A percentile compares a stretch with the other conserved stretches of the same genome.
Evolutionary conservation across 2,888 invertebrate genomes (phyloP).

Genomic region (Parasteatoda lunata): DNA sequence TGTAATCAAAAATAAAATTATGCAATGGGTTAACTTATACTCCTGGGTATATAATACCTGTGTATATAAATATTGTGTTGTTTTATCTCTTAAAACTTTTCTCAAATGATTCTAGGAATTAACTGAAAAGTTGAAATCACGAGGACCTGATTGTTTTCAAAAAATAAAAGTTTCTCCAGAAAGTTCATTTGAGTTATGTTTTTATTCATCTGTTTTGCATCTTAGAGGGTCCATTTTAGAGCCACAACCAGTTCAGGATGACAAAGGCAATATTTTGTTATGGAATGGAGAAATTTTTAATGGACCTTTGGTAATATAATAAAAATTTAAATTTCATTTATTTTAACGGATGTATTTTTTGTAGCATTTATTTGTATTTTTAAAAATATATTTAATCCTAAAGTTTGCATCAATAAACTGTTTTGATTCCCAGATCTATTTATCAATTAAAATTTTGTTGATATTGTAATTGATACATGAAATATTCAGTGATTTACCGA

Average conservation of each 20-base stretch:
- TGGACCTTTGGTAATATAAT: slow-evolving; percentile 73
- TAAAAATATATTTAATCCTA: background rate
- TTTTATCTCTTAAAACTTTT: no score
- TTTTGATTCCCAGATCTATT: background rate
- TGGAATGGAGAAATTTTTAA: slow-evolving; percentile 94
- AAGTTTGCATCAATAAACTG: background rate
- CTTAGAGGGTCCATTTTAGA: slow-evolving; percentile 83
- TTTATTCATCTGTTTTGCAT: slow-evolving; percentile 82
- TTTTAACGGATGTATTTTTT: background rate
- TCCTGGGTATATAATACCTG: no score
- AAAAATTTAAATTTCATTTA: background rate
- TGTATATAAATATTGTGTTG: no score
- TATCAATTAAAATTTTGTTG: no score
- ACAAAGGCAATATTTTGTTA: slow-evolving; percentile 80
- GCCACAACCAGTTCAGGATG: slow-evolving; percentile 81
- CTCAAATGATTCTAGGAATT: slow-evolving; percentile 7
- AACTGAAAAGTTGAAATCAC: background rate
- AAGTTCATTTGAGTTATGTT: slow-evolving; percentile 32
- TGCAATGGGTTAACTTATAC: no score
- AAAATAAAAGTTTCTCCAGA: background rate
- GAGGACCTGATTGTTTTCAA: slow-evolving; percentile 53
- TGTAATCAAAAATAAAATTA: no score
- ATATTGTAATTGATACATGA: no score
- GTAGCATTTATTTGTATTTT: background rate
- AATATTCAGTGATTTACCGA: no score